phyloP scores from a whole-genome alignment of 2,113 vertebrate species.

The Cyrtonyx montezumae region DNA sequence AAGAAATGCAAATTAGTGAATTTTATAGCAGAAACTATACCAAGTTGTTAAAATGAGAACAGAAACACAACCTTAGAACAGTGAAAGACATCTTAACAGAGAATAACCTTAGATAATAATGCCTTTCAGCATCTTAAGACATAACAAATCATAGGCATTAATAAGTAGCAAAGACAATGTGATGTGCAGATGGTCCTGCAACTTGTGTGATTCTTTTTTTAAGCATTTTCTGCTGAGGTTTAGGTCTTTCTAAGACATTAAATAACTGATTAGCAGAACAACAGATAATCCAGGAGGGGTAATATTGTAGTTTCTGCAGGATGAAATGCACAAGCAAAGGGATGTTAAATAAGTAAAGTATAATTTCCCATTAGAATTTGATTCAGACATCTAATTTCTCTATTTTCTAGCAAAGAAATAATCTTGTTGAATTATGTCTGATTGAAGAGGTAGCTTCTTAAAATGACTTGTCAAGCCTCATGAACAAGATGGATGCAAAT shows the following conservation, averaged over 20 bases:
- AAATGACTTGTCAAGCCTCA: background rate
- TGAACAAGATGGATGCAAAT: background rate
- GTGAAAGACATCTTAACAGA: background rate
- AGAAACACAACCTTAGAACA: background rate
- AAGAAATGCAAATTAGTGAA: background rate
- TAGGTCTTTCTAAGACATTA: background rate
- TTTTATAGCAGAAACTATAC: background rate
- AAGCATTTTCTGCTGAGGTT: background rate
- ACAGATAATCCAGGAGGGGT: background rate
- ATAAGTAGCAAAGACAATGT: background rate
- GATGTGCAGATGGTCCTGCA: background rate
- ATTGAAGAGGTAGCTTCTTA: background rate
- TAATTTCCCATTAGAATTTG: background rate
- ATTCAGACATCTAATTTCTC: background rate
- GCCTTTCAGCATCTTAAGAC: background rate
- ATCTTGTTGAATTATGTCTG: background rate
- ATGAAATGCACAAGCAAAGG: background rate
- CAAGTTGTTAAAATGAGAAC: background rate
- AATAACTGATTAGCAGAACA: background rate
- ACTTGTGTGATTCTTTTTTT: background rate
- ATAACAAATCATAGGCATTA: background rate
- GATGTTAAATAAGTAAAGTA: background rate
- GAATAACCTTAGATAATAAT: background rate
- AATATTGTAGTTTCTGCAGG: background rate
- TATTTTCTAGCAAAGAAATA: background rate